A percentile compares a stretch with the other conserved stretches of the same genome.
Evolutionary conservation across 2,797 vertebrate species (phyloP).

Genomic region (Ceryle rudis): DNA sequence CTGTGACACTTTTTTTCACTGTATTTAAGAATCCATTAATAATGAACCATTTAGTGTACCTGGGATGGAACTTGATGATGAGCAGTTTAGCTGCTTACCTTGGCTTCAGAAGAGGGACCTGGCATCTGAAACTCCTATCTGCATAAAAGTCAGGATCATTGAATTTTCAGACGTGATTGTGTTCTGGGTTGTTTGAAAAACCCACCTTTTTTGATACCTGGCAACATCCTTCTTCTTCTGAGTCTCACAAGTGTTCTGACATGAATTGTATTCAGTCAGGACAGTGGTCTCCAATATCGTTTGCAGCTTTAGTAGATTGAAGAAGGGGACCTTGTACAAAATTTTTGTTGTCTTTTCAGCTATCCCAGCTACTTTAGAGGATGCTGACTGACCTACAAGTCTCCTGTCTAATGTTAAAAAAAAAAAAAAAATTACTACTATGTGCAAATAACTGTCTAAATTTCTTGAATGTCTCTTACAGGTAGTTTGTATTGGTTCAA

Average conservation of each 20-base stretch:
- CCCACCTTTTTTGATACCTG: not conserved
- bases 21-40: not conserved
- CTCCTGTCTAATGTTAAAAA: not conserved
- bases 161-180: not conserved
- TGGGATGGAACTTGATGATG: not conserved
- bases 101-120: not conserved
- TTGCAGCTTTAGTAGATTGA: not conserved
- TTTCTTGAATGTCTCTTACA: constrained; percentile 56
- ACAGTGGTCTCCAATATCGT: not conserved
- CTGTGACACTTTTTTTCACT: not conserved
- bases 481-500: constrained; percentile 94
- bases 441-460: not conserved
- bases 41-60: not conserved
- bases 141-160: not conserved
- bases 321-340: not conserved
- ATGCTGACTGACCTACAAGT: not conserved
- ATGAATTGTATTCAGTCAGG: not conserved
- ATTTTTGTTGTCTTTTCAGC: not conserved
- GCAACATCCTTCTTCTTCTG: not conserved
- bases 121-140: not conserved
- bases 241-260: not conserved
- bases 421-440: not conserved
- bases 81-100: not conserved
- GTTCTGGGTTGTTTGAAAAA: not conserved
- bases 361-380: fast-evolving